Conservation (phyloP, 1,140 invertebrate genomes). For the Sesamia nonagrioides region DNA sequence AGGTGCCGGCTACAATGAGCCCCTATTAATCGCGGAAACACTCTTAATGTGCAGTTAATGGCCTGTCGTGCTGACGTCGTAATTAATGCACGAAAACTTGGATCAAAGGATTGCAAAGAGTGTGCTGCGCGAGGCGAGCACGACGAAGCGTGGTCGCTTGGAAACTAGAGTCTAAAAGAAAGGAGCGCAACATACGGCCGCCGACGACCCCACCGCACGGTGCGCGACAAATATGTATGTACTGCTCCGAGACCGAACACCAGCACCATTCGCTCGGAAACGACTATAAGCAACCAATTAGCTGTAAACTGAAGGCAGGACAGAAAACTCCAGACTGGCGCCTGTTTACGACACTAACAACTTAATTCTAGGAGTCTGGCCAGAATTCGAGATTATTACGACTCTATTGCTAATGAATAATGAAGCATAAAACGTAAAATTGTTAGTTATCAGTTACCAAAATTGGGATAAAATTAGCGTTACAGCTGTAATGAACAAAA, state of each 20-base stretch:
- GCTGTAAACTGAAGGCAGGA: slow-evolving; percentile 25
- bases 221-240: slow-evolving; percentile 54
- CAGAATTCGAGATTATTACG: not conserved
- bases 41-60: slow-evolving; percentile 55
- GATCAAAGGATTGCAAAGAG: slow-evolving; percentile 51
- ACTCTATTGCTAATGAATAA: not conserved
- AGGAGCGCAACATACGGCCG: slow-evolving; percentile 61
- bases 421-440: not conserved
- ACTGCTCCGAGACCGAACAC: slow-evolving; percentile 5
- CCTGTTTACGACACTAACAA: not conserved
- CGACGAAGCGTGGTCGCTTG: slow-evolving; percentile 64
- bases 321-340: slow-evolving; percentile 10
- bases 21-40: slow-evolving; percentile 66
- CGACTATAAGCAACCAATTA: slow-evolving; percentile 48
- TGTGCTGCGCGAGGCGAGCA: slow-evolving; percentile 62
- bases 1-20: slow-evolving; percentile 57
- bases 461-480: not conserved
- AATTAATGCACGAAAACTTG: slow-evolving; percentile 50
- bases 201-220: slow-evolving; percentile 62
- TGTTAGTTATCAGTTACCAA: not conserved
- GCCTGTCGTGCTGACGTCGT: slow-evolving; percentile 51
- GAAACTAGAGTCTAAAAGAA: slow-evolving; percentile 73
- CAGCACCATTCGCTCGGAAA: slow-evolving; percentile 45
- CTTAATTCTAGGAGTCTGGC: not conserved
- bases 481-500: slow-evolving; percentile 16